Conservation (phyloP, 2,888 invertebrate species). For the Protodeltote pygarga region DNA sequence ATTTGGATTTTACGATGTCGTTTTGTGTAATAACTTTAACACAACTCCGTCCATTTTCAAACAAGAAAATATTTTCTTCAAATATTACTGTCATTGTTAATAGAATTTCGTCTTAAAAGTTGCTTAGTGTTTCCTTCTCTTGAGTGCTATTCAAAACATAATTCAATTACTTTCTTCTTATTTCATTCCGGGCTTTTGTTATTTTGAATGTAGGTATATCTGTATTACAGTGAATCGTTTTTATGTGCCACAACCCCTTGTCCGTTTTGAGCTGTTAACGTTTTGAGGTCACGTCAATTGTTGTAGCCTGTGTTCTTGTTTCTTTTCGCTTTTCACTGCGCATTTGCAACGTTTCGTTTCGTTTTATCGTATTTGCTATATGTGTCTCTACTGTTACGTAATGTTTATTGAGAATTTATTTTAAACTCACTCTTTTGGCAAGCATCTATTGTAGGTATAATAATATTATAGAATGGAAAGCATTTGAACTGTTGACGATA, state of each 20-base stretch:
- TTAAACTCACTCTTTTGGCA: slow-evolving; percentile 1
- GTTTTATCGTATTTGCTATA: slow-evolving; percentile 8
- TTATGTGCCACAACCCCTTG: slow-evolving; percentile 47
- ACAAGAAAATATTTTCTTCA: slow-evolving; percentile 55
- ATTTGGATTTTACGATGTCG: slow-evolving; percentile 66
- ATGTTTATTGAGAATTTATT: slow-evolving; percentile 13
- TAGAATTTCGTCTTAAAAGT: slow-evolving; percentile 47
- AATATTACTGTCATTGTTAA: slow-evolving; percentile 49
- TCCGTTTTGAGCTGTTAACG: slow-evolving; percentile 38
- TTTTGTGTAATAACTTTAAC: slow-evolving; percentile 59
- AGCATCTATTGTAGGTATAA: background rate
- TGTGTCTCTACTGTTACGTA: background rate
- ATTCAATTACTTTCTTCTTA: slow-evolving; percentile 14
- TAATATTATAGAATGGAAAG: background rate
- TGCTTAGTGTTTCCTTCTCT: slow-evolving; percentile 30
- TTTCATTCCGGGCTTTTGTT: background rate
- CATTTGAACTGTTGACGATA: slow-evolving; percentile 1
- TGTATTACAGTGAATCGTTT: slow-evolving; percentile 42
- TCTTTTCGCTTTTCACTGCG: slow-evolving; percentile 10
- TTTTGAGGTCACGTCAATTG: slow-evolving; percentile 52
- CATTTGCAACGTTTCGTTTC: slow-evolving; percentile 7
- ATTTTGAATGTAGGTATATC: slow-evolving; percentile 17
- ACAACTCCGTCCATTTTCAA: slow-evolving; percentile 41
- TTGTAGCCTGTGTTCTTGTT: slow-evolving; percentile 21
- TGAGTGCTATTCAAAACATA: slow-evolving; percentile 3